Conservation (phyloP, 2,113 vertebrate species). For the Salvelinus namaycush region DNA sequence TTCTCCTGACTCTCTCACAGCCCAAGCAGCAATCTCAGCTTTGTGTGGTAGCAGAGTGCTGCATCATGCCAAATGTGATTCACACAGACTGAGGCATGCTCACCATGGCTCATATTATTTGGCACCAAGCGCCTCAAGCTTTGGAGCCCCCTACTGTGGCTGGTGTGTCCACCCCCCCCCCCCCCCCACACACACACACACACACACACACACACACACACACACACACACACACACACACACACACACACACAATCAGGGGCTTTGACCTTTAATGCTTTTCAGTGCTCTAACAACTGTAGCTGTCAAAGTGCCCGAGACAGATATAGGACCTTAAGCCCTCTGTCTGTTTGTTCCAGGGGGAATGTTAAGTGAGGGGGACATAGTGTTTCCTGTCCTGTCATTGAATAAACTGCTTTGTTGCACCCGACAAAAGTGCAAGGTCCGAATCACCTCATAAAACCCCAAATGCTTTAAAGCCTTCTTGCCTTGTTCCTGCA, state of each 20-base stretch:
- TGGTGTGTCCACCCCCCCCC: too few relatives aligned
- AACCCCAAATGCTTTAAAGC: too few relatives aligned
- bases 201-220: not conserved
- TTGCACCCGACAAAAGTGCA: not conserved
- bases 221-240: not conserved
- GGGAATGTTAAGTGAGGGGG: too few relatives aligned
- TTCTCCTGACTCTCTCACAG: not conserved
- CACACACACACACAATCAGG: not conserved
- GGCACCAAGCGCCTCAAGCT: too few relatives aligned
- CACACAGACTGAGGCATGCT: not conserved
- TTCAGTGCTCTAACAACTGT: too few relatives aligned
- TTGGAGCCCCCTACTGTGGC: too few relatives aligned
- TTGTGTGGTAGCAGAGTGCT: not conserved
- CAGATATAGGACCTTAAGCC: constrained; percentile 28
- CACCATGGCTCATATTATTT: too few relatives aligned
- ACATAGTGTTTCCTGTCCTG: constrained; percentile 16
- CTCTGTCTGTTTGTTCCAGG: not conserved
- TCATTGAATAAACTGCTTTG: not conserved
- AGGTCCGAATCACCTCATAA: too few relatives aligned
- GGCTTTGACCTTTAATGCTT: too few relatives aligned
- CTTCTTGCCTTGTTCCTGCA: too few relatives aligned
- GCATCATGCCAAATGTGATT: not conserved
- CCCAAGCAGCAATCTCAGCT: not conserved
- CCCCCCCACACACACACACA: not conserved
- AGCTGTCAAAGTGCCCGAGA: not conserved